These are phyloP conservation scores for Batillaria attramentaria DNA, from an alignment of 1,140 invertebrate species.

Conservation along the genomic window DNA sequence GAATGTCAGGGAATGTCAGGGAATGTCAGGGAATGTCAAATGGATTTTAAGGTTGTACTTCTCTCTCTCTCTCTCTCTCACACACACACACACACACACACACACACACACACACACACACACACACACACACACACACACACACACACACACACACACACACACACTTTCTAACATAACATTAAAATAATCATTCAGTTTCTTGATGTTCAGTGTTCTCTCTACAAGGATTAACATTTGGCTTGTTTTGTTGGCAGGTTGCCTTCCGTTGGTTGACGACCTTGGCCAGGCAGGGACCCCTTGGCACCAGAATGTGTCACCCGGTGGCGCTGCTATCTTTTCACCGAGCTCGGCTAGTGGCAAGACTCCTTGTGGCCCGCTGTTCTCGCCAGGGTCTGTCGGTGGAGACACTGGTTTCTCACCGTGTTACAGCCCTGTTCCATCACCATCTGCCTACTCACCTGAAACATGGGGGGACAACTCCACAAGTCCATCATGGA, in stretches of 20 bases:
- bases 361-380: constrained; percentile 95
- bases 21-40: not conserved
- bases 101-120: too few species aligned
- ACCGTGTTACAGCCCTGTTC: constrained; percentile 79
- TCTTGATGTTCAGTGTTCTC: not conserved
- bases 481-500: not conserved
- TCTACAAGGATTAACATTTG: not conserved
- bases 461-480: not conserved
- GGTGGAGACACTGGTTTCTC: constrained; percentile 69
- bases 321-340: constrained; percentile 84
- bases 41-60: not conserved
- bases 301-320: constrained; percentile 92
- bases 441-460: constrained; percentile 1
- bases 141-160: too few species aligned
- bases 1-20: not conserved
- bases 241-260: not conserved
- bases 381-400: constrained; percentile 86
- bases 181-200: too few species aligned
- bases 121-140: too few species aligned
- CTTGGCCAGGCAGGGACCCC: constrained; percentile 97
- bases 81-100: too few species aligned
- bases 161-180: too few species aligned
- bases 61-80: not conserved
- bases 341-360: constrained; percentile 89
- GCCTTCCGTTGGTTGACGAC: not conserved